Evolutionary conservation across 2,797 vertebrate genomes (phyloP).

Genomic region (Synaphobranchus kaupii): DNA sequence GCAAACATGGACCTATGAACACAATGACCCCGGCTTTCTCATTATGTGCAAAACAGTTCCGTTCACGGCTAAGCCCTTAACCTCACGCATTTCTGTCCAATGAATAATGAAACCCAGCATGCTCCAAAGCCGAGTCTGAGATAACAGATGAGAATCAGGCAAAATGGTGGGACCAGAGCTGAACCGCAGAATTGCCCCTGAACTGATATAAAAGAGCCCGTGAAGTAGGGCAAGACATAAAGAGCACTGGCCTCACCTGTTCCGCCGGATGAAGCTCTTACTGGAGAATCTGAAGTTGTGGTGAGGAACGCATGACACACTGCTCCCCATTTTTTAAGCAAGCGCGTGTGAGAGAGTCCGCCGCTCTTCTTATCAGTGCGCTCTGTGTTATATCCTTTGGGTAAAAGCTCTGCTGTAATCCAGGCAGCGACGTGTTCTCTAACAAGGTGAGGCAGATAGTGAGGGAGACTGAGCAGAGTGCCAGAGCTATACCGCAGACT

Average conservation of each 20-base stretch:
- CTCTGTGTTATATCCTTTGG: slow-evolving; percentile 45
- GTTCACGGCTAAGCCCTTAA: background rate
- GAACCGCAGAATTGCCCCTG: slow-evolving; percentile 34
- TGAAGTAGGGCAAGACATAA: background rate
- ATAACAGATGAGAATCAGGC: slow-evolving; percentile 40
- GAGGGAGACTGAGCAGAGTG: slow-evolving; percentile 53
- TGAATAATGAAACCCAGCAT: slow-evolving; percentile 58
- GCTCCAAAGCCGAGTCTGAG: slow-evolving; percentile 48
- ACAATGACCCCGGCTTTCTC: background rate
- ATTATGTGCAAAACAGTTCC: background rate
- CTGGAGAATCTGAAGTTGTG: slow-evolving; percentile 78
- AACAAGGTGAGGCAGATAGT: slow-evolving; percentile 58
- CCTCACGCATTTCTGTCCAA: background rate
- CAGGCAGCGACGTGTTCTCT: slow-evolving; percentile 44
- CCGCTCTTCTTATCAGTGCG: background rate
- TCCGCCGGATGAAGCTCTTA: slow-evolving; percentile 80
- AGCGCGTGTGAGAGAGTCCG: slow-evolving; percentile 37
- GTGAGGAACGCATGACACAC: slow-evolving; percentile 80
- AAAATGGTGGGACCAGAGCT: slow-evolving; percentile 24
- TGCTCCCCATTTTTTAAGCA: slow-evolving; percentile 74
- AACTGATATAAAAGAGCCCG: slow-evolving; percentile 9
- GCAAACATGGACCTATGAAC: background rate
- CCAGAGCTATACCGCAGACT: slow-evolving; percentile 48
- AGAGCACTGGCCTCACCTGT: slow-evolving; percentile 67
- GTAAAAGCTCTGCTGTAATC: slow-evolving; percentile 60